Base-by-base conservation (phyloP, 37 sponge, comb jelly and placozoan species). In the Chondrilla cf. caribensis region DNA sequence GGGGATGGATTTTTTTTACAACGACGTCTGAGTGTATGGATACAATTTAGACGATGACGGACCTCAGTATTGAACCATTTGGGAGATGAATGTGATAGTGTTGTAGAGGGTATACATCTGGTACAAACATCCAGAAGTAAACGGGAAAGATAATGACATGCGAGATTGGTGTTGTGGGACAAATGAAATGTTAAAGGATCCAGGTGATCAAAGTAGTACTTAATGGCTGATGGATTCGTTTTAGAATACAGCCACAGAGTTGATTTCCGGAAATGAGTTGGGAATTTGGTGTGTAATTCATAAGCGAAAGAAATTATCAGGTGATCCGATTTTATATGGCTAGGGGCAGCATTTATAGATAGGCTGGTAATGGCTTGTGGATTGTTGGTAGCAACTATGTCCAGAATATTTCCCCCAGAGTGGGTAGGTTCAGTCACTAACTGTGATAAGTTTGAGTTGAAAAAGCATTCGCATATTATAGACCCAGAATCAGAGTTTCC, bases 361-460 rank as follows among this genome's bases (percentile, higher is more conserved):
- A 47, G 51, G 68, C 11, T 40, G 24, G 29, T 26, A n/a, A n/a
- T n/a, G n/a, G 58, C 26, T 60, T 22, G 43, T 26, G n/a, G 62
- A 29, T n/a, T 36, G n/a, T 24, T 11, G 22, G 38, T 79, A n/a
- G n/a, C n/a, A n/a, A n/a, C n/a, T 70, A 86, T 21, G 38, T 81
- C 87, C 38, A 86, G 82, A 73, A 75, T 76, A 41, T 81, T 86
- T 9, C 82, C 82, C 40, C 38, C n/a, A 31, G 39, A 40, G 54
- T 86, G 87, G 36, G 87, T 86, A 4, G 87, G 77, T 14, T 33
- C 39, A 7, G 28, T 29, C 17, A 86, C 38, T 28, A 86, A 57
- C 47, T 86, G 87, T 40, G 36, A 19, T 5, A 86, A 77, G 41
- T 81, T 81, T 77, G 15, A 26, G 40, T n/a, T n/a, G n/a, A n/a